These are phyloP conservation scores for Penaeus monodon DNA, from an alignment of 2,888 invertebrate genomes.

Conservation along the genomic window DNA sequence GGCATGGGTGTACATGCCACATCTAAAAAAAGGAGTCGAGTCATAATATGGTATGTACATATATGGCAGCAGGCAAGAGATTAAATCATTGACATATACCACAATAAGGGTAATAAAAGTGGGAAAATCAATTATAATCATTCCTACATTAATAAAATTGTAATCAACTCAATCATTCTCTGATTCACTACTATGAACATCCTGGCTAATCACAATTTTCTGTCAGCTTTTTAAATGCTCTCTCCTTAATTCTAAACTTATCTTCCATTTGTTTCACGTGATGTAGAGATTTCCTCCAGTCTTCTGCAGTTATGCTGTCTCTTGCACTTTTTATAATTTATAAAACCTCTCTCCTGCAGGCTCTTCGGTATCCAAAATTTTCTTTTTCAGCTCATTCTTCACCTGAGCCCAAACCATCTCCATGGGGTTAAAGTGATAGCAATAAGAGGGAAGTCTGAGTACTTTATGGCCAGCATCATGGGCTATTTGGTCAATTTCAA, in stretches of 20 bases:
- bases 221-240: too few relatives aligned
- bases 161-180: too few relatives aligned
- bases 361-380: background rate
- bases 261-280: background rate
- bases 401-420: conserved; percentile 53
- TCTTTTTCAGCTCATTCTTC: conserved; percentile 23
- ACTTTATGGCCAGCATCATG: conserved; percentile 36
- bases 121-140: too few relatives aligned
- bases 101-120: too few relatives aligned
- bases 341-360: background rate
- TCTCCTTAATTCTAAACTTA: background rate
- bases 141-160: too few relatives aligned
- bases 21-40: too few relatives aligned
- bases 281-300: conserved; percentile 10
- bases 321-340: background rate
- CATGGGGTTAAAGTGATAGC: conserved; percentile 49
- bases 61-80: too few relatives aligned
- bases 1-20: too few relatives aligned
- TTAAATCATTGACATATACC: too few relatives aligned
- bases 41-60: too few relatives aligned
- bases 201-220: too few relatives aligned
- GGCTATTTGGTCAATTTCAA: conserved; percentile 51
- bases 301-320: background rate
- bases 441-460: conserved; percentile 55
- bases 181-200: too few relatives aligned